Evolutionary conservation across 2,888 invertebrate genomes (phyloP), one percentile per base, ranked within the genome.

Genomic region (Nemotelus pantherinus): DNA sequence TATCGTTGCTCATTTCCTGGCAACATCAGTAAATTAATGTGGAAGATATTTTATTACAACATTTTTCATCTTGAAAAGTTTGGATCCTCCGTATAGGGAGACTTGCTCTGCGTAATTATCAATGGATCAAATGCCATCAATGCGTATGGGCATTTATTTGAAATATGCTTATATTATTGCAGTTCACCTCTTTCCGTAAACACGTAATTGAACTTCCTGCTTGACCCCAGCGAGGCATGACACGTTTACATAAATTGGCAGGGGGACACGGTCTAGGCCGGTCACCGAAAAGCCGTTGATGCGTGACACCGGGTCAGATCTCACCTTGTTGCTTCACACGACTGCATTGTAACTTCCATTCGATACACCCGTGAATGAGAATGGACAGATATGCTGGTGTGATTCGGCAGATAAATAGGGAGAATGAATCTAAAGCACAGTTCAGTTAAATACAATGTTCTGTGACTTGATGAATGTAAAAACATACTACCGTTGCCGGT

Each of bases 131-230:
- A 25, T 25, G 25, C 25, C 25, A 25, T 25, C 25, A 1, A 25
- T 25, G 25, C 25, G 25, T 25, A 25, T 25, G 0, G 0, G 1
- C 25, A 25, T 25, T 25, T 55, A 53, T 70, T 70, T 43, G 7
- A 70, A 50, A 53, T 53, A 9, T 63, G n/a, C 41, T 7, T 53
- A 65, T 47, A 55, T 70, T 55, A 55, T 70, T 55, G 25, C 25
- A 60, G 39, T 60, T 45, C 48, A 45, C 74, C 74, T 60, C 53
- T 6, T 74, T 74, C 39, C 63, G 41, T 63, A 41, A 25, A 44
- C 25, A 63, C 50, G 74, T 76, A 68, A 76, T 65, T 76, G 58
- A 76, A 76, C 76, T 76, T 76, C 76, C 76, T 65, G 76, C 57
- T n/a, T 67, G 58, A 67, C 58, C 67, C n/a, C 25, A 76, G n/a